Base-by-base conservation (phyloP, 1,140 invertebrate genomes). In the Whitmania pigra region DNA sequence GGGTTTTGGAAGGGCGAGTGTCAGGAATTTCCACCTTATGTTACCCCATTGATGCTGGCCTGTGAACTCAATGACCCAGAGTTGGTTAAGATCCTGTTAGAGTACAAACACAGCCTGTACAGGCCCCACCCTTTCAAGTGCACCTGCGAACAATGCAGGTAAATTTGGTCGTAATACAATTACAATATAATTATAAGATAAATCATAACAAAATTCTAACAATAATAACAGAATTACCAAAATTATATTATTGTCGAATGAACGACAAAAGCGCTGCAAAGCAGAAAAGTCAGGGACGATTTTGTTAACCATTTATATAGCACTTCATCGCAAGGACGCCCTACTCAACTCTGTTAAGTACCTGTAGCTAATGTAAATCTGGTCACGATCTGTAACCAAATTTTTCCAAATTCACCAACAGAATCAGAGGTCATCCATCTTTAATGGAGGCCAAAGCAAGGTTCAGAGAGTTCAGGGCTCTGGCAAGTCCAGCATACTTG, bases 11-110 rank as follows among this genome's bases (percentile, higher is more conserved):
- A 7, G 57, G 57, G 57, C 22, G 29, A 25, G 22, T 63, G 57
- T 31, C 22, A 63, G 22, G 57, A 63, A 25, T 63, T 25, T 31
- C 57, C 57, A 7, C 57, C 57, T 18, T 63, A 63, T 20, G 57
- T 63, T 20, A 63, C 57, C 57, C 57, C 57, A 20, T 31, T 63
- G 57, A 63, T 63, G 57, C 22, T 63, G 57, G 57, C 57, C 4
- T 63, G 57, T 31, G 57, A 63, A 31, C 22, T 25, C 22, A 63
- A 63, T 17, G 11, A 31, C 11, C 29, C 29, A 1, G 7, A 22
- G 5, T 1, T 31, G 57, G 57, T 63, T 20, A 63, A 63, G 29
- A 63, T 63, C 4, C 18, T 63, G 15, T 20, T 63, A 13, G 22
- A 63, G 22, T 63, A 63, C 11, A 31, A 31, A 11, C 57, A 63